Evolutionary conservation across 2,888 invertebrate genomes (phyloP).

Genomic region (Capitulum mitella): DNA sequence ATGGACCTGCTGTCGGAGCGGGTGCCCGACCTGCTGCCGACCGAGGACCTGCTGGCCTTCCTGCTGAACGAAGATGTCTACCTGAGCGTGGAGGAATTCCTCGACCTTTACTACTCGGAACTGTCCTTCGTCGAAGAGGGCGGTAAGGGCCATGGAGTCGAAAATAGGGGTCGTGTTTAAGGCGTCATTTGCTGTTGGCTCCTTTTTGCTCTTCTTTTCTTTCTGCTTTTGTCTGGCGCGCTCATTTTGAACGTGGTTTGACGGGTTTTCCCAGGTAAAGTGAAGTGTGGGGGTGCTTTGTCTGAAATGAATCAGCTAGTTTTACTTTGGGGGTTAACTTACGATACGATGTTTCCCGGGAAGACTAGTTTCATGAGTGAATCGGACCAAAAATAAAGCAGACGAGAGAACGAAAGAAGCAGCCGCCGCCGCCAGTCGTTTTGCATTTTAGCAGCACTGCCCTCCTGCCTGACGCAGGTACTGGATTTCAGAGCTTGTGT

Average conservation of each 20-base stretch:
- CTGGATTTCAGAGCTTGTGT: constrained; percentile 4
- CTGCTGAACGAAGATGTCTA: neutral
- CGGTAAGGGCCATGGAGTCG: neutral
- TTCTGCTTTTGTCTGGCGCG: neutral
- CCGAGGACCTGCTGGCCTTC: neutral
- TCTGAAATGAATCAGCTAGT: neutral
- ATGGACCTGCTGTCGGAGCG: constrained; percentile 18
- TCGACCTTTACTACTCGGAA: neutral
- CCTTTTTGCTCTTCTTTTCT: too few relatives aligned
- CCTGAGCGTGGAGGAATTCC: neutral
- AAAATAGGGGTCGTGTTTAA: too few relatives aligned
- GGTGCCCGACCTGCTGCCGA: constrained; percentile 11
- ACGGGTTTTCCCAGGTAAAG: too few relatives aligned
- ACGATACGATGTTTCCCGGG: too few relatives aligned
- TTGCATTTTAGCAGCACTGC: too few relatives aligned
- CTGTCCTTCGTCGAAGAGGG: neutral
- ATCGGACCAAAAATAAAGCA: neutral
- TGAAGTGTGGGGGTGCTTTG: too few relatives aligned
- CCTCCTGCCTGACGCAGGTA: too few relatives aligned
- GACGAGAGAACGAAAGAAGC: neutral
- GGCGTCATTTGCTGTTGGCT: too few relatives aligned
- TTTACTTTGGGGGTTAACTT: too few relatives aligned
- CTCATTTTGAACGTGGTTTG: too few relatives aligned
- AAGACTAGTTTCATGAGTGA: neutral
- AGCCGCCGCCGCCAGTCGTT: neutral